Evolutionary conservation across 2,888 invertebrate species (phyloP), one percentile per base, ranked within the genome.

Genomic region (Cataglyphis rosenhaueri): DNA sequence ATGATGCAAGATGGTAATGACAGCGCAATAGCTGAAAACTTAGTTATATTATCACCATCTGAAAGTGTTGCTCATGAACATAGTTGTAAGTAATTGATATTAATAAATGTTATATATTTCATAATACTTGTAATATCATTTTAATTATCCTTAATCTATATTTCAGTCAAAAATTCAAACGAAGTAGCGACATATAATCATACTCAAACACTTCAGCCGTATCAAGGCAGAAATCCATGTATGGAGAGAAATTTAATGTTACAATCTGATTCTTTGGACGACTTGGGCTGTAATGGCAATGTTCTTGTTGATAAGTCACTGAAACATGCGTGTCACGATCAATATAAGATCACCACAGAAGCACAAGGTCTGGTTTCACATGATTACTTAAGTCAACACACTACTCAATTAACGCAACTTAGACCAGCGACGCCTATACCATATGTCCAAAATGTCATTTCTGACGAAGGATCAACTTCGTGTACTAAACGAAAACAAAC

Each of bases 191-290:
- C 90, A 66, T 91, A 90, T 86, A 91, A 92, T 59, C 91, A 90
- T 65, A 86, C 89, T 18, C 92, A 89, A 66, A 84, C 97, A 52
- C 95, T 98, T 64, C 98, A 97, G 92, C 97, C 98, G 0, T 97
- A 98, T 94, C 97, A 98, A 93, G 98, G 98, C 0, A 95, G 97
- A 41, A 98, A 98, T 95, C 96, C 96, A 0, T 98, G 98, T 86
- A 95, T 97, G 92, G 97, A 97, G 92, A 95, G 97, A 12, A 98
- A 98, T 95, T 94, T 96, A 88, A 96, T 96, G 95, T 93, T 96
- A 86, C 93, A 96, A 87, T 94, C 95, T 76, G 94, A 95, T 91
- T 95, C 96, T 85, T 94, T 96, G 91, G 95, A 96, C 87, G 96
- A 96, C 88, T 92, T 96, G 2, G 94, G 95, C 1, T 94, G 95